phyloP scores from a whole-genome alignment of 2,113 vertebrate genomes.

The Lathamus discolor region DNA sequence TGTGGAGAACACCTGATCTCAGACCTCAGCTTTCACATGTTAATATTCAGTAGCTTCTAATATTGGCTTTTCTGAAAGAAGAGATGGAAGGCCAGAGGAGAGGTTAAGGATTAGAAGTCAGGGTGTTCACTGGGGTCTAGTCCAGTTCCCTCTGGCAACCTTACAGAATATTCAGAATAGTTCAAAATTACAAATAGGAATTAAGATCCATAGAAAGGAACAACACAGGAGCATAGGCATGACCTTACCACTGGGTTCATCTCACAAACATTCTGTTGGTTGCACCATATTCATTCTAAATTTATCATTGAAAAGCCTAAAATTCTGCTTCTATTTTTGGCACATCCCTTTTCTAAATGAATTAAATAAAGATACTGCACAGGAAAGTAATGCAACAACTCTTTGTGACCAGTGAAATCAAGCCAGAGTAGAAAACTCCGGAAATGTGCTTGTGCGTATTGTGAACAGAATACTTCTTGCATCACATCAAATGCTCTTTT shows the following conservation, averaged over 20 bases:
- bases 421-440: neutral
- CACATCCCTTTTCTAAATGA: neutral
- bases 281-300: neutral
- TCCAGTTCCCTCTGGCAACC: neutral
- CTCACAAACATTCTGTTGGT: neutral
- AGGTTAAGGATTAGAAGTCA: neutral
- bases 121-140: neutral
- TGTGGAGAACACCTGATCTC: neutral
- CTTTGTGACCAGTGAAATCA: neutral
- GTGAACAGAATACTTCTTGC: neutral
- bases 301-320: neutral
- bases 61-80: neutral
- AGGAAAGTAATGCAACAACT: neutral
- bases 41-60: neutral
- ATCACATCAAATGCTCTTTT: neutral
- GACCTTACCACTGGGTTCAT: neutral
- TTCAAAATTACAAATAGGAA: neutral
- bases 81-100: neutral
- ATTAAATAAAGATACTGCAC: neutral
- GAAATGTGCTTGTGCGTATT: neutral
- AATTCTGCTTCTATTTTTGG: neutral
- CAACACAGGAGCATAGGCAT: accelerated
- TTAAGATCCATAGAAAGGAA: neutral
- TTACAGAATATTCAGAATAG: neutral
- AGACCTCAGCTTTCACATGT: neutral